These are phyloP conservation scores for Panthera tigris DNA, from an alignment of 2,113 vertebrate genomes.

Conservation along the genomic window DNA sequence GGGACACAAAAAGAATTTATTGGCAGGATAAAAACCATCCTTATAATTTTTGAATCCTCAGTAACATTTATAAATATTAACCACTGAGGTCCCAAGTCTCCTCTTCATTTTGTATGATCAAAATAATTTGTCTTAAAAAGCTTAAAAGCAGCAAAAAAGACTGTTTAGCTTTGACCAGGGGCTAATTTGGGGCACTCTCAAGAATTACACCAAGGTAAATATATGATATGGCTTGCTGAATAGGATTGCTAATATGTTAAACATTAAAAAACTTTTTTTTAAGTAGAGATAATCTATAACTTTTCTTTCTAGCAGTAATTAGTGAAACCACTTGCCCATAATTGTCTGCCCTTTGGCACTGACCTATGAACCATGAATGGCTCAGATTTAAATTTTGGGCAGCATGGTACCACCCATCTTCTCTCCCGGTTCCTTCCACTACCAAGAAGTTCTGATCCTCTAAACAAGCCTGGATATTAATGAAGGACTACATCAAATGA, in stretches of 20 bases:
- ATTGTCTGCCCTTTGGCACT: neutral
- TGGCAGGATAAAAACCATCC: neutral
- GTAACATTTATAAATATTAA: neutral
- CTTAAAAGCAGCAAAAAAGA: neutral
- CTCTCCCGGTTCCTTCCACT: neutral
- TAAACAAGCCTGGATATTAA: neutral
- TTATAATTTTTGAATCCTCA: neutral
- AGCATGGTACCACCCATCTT: neutral
- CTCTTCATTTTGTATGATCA: neutral
- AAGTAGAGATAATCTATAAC: neutral
- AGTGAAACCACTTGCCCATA: neutral
- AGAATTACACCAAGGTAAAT: constrained; percentile 15
- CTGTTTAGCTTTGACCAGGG: neutral
- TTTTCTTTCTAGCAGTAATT: neutral
- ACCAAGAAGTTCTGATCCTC: neutral
- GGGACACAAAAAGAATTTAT: neutral
- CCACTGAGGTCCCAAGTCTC: neutral
- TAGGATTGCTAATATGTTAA: neutral
- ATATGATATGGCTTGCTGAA: neutral
- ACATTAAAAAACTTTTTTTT: neutral
- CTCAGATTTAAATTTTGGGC: neutral
- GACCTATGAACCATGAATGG: neutral
- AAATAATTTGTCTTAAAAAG: constrained; percentile 10
- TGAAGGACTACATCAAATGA: neutral
- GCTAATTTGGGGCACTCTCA: neutral